Percentiles rank a stretch among this genome's conserved stretches.
Conservation (phyloP, 2,113 vertebrate genomes). For the Phocoena sinus region DNA sequence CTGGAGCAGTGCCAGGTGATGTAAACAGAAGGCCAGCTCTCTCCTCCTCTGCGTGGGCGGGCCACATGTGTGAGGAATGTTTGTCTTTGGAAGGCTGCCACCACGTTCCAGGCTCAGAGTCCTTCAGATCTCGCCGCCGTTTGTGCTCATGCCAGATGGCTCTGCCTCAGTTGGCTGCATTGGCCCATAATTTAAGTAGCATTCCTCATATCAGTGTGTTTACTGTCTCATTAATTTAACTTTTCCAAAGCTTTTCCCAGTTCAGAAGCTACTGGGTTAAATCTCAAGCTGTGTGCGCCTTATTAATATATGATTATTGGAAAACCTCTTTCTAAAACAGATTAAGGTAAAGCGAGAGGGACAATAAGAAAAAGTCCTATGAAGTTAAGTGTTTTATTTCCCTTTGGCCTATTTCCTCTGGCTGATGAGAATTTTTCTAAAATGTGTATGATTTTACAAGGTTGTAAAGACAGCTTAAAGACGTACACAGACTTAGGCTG, state of each 20-base stretch:
- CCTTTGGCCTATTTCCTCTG: neutral
- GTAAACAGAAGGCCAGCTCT: neutral
- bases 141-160: constrained; percentile 72
- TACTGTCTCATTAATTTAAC: constrained; percentile 79
- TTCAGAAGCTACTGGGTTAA: constrained; percentile 70
- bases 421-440: neutral
- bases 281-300: constrained; percentile 39
- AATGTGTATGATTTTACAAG: constrained; percentile 12
- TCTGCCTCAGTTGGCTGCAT: constrained; percentile 59
- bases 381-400: neutral
- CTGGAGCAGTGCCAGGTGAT: neutral
- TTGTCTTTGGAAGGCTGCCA: constrained; percentile 36
- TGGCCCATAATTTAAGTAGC: constrained; percentile 62
- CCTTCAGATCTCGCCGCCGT: constrained; percentile 30
- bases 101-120: neutral
- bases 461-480: neutral
- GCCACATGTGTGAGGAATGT: constrained; percentile 3
- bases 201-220: constrained; percentile 66
- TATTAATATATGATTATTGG: neutral
- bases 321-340: constrained; percentile 27
- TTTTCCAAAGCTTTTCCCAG: constrained; percentile 71
- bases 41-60: neutral
- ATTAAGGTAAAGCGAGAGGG: neutral
- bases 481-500: neutral
- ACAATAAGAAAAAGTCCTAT: neutral